A percentile compares a stretch with the other conserved stretches of the same genome.
Evolutionary conservation across 2,797 vertebrate species (phyloP).

Genomic region (Argya squamiceps): DNA sequence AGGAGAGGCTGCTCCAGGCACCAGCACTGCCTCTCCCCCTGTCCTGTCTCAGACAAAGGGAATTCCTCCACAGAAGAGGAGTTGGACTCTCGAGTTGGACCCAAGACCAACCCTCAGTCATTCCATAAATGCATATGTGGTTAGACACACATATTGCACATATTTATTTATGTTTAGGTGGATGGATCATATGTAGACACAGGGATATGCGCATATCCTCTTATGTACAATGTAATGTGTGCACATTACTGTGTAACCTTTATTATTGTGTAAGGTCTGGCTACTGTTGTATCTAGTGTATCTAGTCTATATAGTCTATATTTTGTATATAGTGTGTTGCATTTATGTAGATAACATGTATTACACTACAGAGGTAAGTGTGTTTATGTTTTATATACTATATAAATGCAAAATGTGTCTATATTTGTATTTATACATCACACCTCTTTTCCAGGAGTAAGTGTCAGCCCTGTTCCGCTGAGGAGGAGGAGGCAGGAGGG

Average conservation of each 20-base stretch:
- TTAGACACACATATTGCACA: background rate
- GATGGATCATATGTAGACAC: background rate
- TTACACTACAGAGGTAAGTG: background rate
- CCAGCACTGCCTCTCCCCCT: background rate
- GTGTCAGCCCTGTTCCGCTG: background rate
- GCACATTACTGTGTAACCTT: background rate
- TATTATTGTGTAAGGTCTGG: background rate
- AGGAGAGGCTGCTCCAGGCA: background rate
- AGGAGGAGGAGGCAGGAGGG: background rate
- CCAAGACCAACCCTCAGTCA: background rate
- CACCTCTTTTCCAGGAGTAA: background rate
- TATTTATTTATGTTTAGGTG: background rate
- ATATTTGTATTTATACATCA: background rate
- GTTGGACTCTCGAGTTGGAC: background rate
- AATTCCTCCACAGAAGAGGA: background rate
- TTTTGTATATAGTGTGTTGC: background rate
- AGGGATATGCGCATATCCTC: background rate
- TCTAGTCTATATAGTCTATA: too few relatives aligned
- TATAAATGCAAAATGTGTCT: background rate
- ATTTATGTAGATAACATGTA: background rate
- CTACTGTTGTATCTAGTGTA: background rate
- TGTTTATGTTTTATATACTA: background rate
- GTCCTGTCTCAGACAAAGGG: background rate
- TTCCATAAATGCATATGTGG: background rate
- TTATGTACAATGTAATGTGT: background rate